These are phyloP conservation scores for Ambastaia sidthimunki DNA, from an alignment of 2,797 vertebrate genomes.

Conservation along the genomic window DNA sequence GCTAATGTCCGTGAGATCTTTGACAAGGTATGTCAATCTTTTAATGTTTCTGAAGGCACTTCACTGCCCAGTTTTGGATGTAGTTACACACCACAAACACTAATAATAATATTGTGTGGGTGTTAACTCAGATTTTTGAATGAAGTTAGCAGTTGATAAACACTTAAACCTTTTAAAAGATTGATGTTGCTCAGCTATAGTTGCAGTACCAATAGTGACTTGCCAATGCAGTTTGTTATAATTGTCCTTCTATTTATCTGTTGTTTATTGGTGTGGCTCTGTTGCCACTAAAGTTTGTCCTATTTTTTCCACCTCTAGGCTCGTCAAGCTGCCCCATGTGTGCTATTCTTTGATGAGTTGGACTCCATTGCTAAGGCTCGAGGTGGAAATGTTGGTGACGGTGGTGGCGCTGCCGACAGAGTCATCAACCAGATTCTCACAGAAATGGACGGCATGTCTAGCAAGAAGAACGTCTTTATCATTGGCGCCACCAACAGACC, in stretches of 20 bases:
- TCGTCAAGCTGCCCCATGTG: conserved; percentile 94
- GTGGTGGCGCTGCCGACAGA: conserved; percentile 93
- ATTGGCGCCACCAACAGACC: conserved; percentile 97
- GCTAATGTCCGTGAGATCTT: conserved; percentile 98
- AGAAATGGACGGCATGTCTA: conserved; percentile 98
- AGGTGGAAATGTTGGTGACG: conserved; percentile 93
- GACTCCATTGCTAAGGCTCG: conserved; percentile 98
- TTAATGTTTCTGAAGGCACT: background rate
- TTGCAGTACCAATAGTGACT: no score
- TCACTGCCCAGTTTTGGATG: background rate
- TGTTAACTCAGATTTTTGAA: no score
- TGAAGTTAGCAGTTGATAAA: no score
- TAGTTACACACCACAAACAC: background rate
- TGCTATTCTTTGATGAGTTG: conserved; percentile 96
- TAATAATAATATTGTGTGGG: no score
- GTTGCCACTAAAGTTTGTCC: background rate
- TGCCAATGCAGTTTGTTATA: no score
- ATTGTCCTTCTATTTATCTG: no score
- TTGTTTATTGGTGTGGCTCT: no score
- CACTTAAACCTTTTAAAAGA: no score
- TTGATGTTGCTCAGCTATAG: no score
- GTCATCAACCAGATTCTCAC: conserved; percentile 99
- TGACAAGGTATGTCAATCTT: conserved; percentile 85
- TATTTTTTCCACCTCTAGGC: conserved; percentile 74
- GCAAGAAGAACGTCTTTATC: conserved; percentile 99